phyloP scores from a whole-genome alignment of 2,888 invertebrate species.

The Teleogryllus oceanicus region DNA sequence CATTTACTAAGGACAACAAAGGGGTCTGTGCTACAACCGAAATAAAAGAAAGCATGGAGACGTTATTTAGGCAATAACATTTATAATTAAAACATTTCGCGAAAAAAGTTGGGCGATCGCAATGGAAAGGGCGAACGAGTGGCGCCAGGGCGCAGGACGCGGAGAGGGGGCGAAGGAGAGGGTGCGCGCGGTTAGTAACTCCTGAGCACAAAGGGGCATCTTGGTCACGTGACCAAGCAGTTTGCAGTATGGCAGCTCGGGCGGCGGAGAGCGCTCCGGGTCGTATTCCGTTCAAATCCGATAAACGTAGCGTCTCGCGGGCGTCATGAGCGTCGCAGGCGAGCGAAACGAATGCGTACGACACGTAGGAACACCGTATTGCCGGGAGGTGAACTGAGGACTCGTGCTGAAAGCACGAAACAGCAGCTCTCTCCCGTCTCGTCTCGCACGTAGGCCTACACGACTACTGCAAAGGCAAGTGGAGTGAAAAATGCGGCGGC shows the following conservation, averaged over 20 bases:
- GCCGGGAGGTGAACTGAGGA: neutral
- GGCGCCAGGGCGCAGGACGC: neutral
- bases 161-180: constrained; percentile 18
- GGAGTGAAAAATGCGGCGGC: neutral
- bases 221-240: constrained; percentile 48
- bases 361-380: neutral
- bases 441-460: neutral
- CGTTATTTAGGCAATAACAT: no score
- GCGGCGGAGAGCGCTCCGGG: constrained; percentile 23
- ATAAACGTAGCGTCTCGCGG: constrained; percentile 4
- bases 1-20: no score
- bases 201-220: constrained; percentile 39
- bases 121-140: no score
- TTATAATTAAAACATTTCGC: no score
- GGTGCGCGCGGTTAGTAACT: constrained; percentile 38
- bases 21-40: no score
- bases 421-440: neutral
- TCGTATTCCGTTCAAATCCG: neutral
- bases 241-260: constrained; percentile 47
- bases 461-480: neutral
- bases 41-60: no score
- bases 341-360: neutral
- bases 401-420: neutral
- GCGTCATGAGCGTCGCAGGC: constrained; percentile 25
- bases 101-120: no score